Conservation (phyloP, 2,888 invertebrate genomes). For the Eupithecia exiguata region DNA sequence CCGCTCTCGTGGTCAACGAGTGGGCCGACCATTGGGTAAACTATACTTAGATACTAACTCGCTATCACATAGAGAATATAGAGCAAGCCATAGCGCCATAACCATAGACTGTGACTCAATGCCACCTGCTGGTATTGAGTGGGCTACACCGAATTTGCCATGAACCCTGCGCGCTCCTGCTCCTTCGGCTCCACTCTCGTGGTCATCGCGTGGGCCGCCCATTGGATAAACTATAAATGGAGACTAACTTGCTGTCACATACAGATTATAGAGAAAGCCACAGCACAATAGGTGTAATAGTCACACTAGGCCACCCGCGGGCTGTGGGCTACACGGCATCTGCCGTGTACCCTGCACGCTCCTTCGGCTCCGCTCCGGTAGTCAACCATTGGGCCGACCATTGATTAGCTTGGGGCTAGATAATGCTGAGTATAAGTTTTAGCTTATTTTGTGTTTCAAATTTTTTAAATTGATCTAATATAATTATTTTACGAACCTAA, state of each 20-base stretch:
- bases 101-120: slow-evolving; percentile 92
- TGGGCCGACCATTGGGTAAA: slow-evolving; percentile 89
- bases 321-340: slow-evolving; percentile 93
- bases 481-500: too few species aligned
- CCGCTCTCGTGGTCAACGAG: slow-evolving; percentile 89
- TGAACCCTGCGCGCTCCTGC: slow-evolving; percentile 96
- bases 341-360: slow-evolving; percentile 96
- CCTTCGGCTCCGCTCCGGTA: slow-evolving; percentile 93
- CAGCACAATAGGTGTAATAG: slow-evolving; percentile 94
- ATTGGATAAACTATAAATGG: slow-evolving; percentile 55
- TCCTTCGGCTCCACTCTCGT: slow-evolving; percentile 94
- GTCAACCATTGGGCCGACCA: slow-evolving; percentile 92
- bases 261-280: slow-evolving; percentile 46
- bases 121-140: slow-evolving; percentile 94
- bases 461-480: too few species aligned
- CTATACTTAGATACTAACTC: neutral
- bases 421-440: too few species aligned
- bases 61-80: neutral
- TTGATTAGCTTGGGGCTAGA: too few species aligned
- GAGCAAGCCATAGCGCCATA: slow-evolving; percentile 85
- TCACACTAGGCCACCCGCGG: slow-evolving; percentile 92
- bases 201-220: slow-evolving; percentile 88
- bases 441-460: too few species aligned
- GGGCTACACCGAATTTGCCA: slow-evolving; percentile 93
- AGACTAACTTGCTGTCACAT: too few species aligned